Base-by-base conservation (phyloP, 2,113 vertebrate species). In the Oncorhynchus kisutch region DNA sequence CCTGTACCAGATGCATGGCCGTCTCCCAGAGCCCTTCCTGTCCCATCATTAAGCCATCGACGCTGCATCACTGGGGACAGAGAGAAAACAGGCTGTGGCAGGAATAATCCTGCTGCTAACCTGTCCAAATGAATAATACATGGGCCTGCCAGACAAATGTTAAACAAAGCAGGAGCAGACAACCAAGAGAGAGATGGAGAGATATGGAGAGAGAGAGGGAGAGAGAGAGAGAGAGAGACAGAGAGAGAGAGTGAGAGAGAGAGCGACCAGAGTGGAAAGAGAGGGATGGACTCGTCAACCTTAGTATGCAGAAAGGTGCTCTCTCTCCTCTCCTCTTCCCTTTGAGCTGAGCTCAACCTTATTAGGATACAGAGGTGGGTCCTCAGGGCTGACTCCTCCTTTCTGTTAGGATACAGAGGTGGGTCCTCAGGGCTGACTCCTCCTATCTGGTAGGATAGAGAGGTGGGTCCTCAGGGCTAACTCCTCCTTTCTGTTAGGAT, bases 71-170 rank as follows among this genome's bases (percentile, higher is more conserved):
- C 78, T 77, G 70, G 75, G 73, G 81, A 84, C 72, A 68, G 76
- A 78, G 70, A 81, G 72, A 82, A 85, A 74, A 85, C 73, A 74
- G 81, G 75, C 85, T 39, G 62, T 75, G 83, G 74, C 85, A 81
- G 77, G 74, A 72, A 70, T 84, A 82, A 85, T 84, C 80, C 85
- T 73, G 62, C 72, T 75, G 76, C 78, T 84, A 82, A 82, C 83
- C 82, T 80, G 82, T 81, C 82, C 64, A 66, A 70, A 84, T 88
- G 83, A 87, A 87, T 87, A 85, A 88, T 80, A 85, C 83, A 87
- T 85, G 67, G n/a, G 68, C 66, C 78, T 71, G 78, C 76, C 81
- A 83, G 83, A 86, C 82, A 73, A 82, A 78, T 78, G 84, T 85
- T 88, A 81, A 83, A 74, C 78, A 85, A 84, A 79, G 79, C 75